Conservation (phyloP, 2,113 vertebrate genomes). For the Pituophis catenifer region DNA sequence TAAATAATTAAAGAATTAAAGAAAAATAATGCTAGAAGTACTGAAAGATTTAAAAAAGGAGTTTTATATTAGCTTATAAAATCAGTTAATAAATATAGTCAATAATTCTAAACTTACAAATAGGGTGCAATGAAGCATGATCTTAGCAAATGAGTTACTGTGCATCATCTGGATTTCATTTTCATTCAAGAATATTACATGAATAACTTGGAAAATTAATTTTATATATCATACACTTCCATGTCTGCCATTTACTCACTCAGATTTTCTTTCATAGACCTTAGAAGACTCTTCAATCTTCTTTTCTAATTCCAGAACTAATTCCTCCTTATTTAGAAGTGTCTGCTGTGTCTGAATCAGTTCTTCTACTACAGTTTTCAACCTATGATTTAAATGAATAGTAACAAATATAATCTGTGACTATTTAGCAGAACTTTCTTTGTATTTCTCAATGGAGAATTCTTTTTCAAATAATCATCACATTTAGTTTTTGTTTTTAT, state of each 20-base stretch:
- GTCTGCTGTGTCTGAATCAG: conserved; percentile 86
- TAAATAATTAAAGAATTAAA: neutral
- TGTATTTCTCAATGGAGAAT: neutral
- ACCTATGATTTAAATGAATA: conserved; percentile 66
- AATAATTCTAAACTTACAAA: neutral
- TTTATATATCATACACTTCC: neutral
- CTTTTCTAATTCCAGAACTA: conserved; percentile 82
- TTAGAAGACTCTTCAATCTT: conserved; percentile 87
- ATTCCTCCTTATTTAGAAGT: conserved; percentile 84
- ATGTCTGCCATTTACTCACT: conserved; percentile 74
- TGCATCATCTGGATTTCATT: neutral
- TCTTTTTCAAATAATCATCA: neutral
- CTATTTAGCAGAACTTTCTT: neutral
- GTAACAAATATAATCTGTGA: neutral
- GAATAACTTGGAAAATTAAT: neutral
- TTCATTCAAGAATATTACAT: neutral
- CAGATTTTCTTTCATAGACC: conserved; percentile 84
- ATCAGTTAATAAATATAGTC: neutral
- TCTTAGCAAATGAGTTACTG: neutral
- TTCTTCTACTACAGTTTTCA: conserved; percentile 87
- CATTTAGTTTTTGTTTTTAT: neutral
- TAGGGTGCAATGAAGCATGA: neutral
- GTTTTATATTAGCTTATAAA: neutral
- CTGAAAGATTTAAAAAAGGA: neutral
- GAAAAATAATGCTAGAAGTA: neutral